A percentile compares a stretch with the other conserved stretches of the same genome.
Evolutionary conservation across 2,113 vertebrate genomes (phyloP).

Genomic region (Dissostichus mawsoni): DNA sequence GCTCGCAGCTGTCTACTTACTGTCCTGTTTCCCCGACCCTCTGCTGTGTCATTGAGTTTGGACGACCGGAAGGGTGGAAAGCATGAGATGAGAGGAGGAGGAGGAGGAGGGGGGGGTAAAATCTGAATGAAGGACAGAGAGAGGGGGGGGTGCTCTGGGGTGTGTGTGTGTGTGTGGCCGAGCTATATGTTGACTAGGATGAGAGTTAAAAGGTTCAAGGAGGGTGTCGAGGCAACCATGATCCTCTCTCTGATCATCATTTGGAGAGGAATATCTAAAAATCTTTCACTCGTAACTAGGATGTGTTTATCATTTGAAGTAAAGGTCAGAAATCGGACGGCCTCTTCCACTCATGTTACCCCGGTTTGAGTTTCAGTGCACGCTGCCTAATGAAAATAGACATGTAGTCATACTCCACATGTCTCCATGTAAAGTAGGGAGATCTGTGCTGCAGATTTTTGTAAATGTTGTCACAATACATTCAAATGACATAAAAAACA

Average conservation of each 20-base stretch:
- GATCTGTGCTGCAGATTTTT: constrained; percentile 8
- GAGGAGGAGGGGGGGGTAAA: constrained; percentile 23
- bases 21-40: constrained; percentile 69
- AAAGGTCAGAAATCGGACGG: constrained; percentile 63
- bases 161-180: constrained; percentile 27
- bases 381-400: constrained; percentile 70
- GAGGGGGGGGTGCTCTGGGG: constrained; percentile 20
- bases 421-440: constrained; percentile 19
- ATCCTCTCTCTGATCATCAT: constrained; percentile 49
- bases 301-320: constrained; percentile 48
- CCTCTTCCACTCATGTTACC: constrained; percentile 69
- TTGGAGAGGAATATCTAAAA: neutral
- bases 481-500: constrained; percentile 5
- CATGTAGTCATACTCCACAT: constrained; percentile 48
- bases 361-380: constrained; percentile 71
- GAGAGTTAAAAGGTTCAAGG: constrained; percentile 38
- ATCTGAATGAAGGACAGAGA: constrained; percentile 73
- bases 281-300: neutral
- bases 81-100: constrained; percentile 30
- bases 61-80: constrained; percentile 61
- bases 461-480: neutral
- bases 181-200: constrained; percentile 50
- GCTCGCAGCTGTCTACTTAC: constrained; percentile 77
- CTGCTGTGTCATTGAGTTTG: constrained; percentile 82
- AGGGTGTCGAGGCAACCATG: constrained; percentile 29